A percentile compares a stretch with the other conserved stretches of the same genome.
These are phyloP conservation scores for Antechinus flavipes DNA, from an alignment of 2,113 vertebrate species.

Conservation along the genomic window DNA sequence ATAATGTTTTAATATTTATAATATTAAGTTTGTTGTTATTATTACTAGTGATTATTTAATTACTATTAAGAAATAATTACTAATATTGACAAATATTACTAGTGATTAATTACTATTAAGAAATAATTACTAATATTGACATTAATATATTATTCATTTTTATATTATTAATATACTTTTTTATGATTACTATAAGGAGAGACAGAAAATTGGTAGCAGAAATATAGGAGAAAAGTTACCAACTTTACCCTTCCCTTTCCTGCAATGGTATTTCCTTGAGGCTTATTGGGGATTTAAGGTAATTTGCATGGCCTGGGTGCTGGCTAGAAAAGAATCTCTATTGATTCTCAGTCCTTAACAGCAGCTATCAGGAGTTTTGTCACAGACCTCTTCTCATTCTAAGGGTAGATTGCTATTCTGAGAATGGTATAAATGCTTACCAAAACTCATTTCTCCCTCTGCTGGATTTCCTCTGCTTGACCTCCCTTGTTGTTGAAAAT, in stretches of 20 bases:
- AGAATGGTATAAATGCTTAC: neutral
- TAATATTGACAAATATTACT: too few species aligned
- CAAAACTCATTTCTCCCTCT: neutral
- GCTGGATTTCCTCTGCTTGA: neutral
- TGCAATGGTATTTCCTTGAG: neutral
- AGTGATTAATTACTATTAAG: too few species aligned
- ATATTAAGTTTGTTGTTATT: too few species aligned
- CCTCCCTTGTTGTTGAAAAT: neutral
- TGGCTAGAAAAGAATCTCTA: neutral
- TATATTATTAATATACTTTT: too few species aligned
- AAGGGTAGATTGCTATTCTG: neutral
- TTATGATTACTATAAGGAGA: neutral
- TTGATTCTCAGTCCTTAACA: neutral
- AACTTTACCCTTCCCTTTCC: neutral
- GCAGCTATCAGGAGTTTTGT: neutral
- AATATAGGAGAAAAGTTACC: neutral
- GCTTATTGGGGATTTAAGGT: neutral
- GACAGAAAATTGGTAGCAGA: neutral
- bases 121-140: too few species aligned
- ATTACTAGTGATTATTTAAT: too few species aligned
- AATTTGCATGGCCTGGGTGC: neutral
- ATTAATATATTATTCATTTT: too few species aligned
- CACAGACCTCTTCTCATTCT: neutral
- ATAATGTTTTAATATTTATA: too few species aligned
- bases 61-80: too few species aligned